A percentile compares a stretch with the other conserved stretches of the same genome.
Conservation (phyloP, 1,140 invertebrate species). For the Drosophila rhopaloa region DNA sequence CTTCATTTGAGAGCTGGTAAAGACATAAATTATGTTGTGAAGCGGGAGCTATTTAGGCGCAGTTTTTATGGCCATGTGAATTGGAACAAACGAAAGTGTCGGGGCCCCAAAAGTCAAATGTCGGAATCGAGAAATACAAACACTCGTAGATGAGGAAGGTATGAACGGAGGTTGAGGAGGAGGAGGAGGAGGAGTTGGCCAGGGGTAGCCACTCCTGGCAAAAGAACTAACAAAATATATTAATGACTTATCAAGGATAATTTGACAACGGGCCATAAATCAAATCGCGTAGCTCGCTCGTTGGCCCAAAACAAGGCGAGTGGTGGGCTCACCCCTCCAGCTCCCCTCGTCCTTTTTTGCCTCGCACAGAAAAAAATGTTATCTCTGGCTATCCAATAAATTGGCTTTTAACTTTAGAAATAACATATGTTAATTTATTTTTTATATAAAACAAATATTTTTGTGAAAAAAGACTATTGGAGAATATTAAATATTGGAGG, state of each 20-base stretch:
- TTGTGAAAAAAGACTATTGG: too few relatives aligned
- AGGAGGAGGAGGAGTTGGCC: not conserved
- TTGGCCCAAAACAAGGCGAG: conserved; percentile 61
- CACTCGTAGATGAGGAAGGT: conserved; percentile 40
- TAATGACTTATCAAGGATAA: conserved; percentile 84
- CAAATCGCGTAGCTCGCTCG: conserved; percentile 63
- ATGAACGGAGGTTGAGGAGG: not conserved
- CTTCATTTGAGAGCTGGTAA: conserved; percentile 78
- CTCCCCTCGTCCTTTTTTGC: not conserved
- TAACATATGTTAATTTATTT: too few relatives aligned
- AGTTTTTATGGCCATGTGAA: conserved; percentile 74
- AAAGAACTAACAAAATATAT: conserved; percentile 67
- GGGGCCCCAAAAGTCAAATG: conserved; percentile 54
- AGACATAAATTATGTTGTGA: conserved; percentile 69
- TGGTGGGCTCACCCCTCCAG: conserved; percentile 32
- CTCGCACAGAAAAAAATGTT: conserved; percentile 9
- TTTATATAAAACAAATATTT: too few relatives aligned
- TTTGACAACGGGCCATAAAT: conserved; percentile 82
- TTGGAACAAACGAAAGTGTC: conserved; percentile 62
- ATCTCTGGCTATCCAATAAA: too few relatives aligned
- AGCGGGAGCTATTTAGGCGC: conserved; percentile 38
- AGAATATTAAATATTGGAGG: not conserved
- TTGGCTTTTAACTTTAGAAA: too few relatives aligned
- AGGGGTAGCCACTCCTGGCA: conserved; percentile 28
- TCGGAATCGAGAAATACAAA: conserved; percentile 59